These are phyloP conservation scores for Deroptyus accipitrinus DNA, from an alignment of 2,113 vertebrate genomes.

Conservation along the genomic window DNA sequence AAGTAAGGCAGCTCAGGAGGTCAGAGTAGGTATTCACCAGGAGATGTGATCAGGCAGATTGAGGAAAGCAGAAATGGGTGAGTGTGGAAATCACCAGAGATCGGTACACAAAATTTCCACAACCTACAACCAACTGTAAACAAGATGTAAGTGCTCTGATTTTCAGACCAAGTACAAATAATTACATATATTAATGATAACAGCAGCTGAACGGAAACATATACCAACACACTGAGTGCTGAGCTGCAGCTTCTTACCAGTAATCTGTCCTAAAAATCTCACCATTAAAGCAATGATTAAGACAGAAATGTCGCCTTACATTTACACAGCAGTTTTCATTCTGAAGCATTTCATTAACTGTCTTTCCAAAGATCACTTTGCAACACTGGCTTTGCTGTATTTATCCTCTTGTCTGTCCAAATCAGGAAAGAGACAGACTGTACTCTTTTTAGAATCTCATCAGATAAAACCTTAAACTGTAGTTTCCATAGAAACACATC, in stretches of 20 bases:
- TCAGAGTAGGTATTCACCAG: background rate
- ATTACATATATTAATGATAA: background rate
- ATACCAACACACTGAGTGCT: background rate
- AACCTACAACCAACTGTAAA: background rate
- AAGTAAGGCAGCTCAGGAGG: background rate
- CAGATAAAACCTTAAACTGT: slow-evolving; percentile 48
- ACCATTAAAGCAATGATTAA: slow-evolving; percentile 32
- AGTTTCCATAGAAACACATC: slow-evolving; percentile 65
- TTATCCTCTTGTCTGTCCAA: slow-evolving; percentile 33
- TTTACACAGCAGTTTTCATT: slow-evolving; percentile 19
- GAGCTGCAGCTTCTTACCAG: background rate
- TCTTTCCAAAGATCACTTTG: slow-evolving; percentile 36
- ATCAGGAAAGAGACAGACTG: slow-evolving; percentile 11
- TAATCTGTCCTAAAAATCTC: background rate
- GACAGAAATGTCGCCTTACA: slow-evolving; percentile 24
- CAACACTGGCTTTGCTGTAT: slow-evolving; percentile 17
- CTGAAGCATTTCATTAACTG: slow-evolving; percentile 49
- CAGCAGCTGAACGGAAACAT: background rate
- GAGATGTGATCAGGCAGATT: background rate
- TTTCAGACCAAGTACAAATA: background rate
- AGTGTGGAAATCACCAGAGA: background rate
- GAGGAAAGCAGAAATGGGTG: background rate
- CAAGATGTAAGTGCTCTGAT: background rate
- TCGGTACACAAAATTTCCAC: background rate
- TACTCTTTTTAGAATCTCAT: slow-evolving; percentile 43